These are phyloP conservation scores for Alentia gelatinosa DNA, from an alignment of 2,888 invertebrate genomes.

Conservation along the genomic window DNA sequence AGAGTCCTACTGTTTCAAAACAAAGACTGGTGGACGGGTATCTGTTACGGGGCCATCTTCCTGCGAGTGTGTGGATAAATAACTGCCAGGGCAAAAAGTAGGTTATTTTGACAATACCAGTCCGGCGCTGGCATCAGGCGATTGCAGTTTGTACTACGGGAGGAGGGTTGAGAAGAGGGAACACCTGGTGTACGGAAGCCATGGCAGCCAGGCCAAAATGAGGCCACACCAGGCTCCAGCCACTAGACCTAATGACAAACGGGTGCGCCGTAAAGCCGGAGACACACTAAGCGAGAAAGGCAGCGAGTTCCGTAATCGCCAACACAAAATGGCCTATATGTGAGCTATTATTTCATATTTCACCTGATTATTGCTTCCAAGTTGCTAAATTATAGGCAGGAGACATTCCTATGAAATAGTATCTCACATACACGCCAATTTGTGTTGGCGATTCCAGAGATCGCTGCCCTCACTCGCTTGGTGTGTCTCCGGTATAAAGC, in stretches of 20 bases:
- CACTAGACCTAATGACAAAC: constrained; percentile 48
- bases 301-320: no score
- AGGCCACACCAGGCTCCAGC: neutral
- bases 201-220: neutral
- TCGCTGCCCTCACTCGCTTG: no score
- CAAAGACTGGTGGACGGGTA: neutral
- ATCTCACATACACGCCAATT: no score
- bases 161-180: neutral
- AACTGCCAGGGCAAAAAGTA: neutral
- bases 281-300: no score
- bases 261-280: no score
- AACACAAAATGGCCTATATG: no score
- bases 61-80: neutral
- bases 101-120: neutral
- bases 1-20: neutral
- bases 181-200: neutral
- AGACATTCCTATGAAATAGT: no score
- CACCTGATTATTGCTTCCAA: no score
- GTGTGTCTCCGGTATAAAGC: no score
- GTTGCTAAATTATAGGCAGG: no score
- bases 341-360: no score
- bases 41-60: neutral
- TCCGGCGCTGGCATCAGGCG: neutral
- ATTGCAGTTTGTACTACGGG: neutral
- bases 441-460: no score